phyloP scores from a whole-genome alignment of 2,797 vertebrate species.

The Agapornis canus region DNA sequence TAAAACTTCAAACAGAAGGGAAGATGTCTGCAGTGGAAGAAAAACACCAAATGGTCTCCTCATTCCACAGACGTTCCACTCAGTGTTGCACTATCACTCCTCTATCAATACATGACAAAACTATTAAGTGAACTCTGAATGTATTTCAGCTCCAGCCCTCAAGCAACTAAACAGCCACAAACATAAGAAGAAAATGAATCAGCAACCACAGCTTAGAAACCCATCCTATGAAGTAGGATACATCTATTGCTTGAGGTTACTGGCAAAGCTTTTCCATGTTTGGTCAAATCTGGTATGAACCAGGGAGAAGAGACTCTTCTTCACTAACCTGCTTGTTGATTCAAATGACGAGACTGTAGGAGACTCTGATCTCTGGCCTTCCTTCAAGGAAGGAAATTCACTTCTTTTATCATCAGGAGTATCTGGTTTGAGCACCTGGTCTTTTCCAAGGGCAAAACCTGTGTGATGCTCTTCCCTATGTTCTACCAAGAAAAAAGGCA shows the following conservation, averaged over 20 bases:
- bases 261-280: accelerated
- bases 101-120: not conserved
- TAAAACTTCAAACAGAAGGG: not conserved
- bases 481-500: constrained; percentile 24
- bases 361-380: not conserved
- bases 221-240: accelerated
- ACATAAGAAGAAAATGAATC: accelerated
- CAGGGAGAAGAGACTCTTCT: not conserved
- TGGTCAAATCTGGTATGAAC: accelerated
- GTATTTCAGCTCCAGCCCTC: not conserved
- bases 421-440: not conserved
- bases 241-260: accelerated
- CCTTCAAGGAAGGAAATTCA: not conserved
- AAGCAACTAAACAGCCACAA: not conserved
- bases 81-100: not conserved
- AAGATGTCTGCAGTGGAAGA: not conserved
- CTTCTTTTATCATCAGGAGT: not conserved
- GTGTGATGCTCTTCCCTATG: not conserved
- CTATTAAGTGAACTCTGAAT: accelerated
- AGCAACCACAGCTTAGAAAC: not conserved
- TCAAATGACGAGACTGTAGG: not conserved
- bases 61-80: not conserved
- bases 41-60: not conserved
- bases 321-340: constrained; percentile 71
- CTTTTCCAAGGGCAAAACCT: not conserved